Conservation (phyloP, 1,140 invertebrate species). For the Cardiocondyla obscurior region DNA sequence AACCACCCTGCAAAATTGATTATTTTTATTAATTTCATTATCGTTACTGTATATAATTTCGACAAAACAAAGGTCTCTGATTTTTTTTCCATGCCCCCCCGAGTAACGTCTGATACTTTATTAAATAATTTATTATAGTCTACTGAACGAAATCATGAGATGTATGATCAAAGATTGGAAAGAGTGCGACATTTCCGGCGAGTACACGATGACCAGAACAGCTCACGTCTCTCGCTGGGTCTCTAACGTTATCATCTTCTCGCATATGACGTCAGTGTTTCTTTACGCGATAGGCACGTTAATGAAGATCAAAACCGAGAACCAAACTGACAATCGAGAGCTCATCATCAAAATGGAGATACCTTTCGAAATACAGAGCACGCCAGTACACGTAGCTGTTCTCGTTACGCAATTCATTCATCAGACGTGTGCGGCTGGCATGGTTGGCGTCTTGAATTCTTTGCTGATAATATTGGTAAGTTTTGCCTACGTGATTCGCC, state of each 20-base stretch:
- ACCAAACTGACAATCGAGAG: conserved; percentile 7
- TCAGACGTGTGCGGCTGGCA: neutral
- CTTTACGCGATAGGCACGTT: conserved; percentile 8
- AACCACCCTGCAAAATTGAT: neutral
- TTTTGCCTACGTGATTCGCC: neutral
- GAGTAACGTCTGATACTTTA: neutral
- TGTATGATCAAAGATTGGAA: conserved; percentile 50
- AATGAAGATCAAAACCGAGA: neutral
- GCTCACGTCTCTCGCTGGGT: neutral
- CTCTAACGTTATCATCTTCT: conserved; percentile 23
- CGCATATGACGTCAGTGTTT: neutral
- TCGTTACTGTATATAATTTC: neutral
- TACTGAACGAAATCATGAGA: conserved; percentile 43
- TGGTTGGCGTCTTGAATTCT: conserved; percentile 12
- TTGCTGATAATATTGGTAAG: conserved; percentile 57
- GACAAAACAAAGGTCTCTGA: neutral
- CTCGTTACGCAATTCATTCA: conserved; percentile 49
- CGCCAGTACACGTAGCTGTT: conserved; percentile 26
- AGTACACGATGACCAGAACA: conserved; percentile 27
- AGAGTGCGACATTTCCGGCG: neutral
- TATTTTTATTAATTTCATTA: neutral
- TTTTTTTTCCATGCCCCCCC: too few relatives aligned
- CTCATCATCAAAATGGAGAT: conserved; percentile 57
- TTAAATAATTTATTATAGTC: conserved; percentile 40
- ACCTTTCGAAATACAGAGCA: conserved; percentile 19